Conservation (phyloP, 2,888 invertebrate genomes). For the Sphaeridia pumilis region DNA sequence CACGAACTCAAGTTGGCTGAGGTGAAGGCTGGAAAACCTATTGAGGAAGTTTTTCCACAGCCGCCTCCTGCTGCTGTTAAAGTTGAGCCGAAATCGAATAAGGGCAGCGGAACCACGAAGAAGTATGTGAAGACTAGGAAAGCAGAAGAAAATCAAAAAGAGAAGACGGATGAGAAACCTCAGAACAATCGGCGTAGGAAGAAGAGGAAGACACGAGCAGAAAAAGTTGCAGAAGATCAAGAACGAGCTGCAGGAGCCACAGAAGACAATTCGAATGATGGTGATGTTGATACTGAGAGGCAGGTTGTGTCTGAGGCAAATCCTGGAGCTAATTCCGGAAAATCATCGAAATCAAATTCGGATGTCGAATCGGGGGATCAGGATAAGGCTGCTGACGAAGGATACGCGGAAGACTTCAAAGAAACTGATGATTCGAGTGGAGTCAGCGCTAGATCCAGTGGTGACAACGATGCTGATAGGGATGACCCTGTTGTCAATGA, state of each 20-base stretch:
- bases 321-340: too few relatives aligned
- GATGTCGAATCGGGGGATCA: conserved; percentile 15
- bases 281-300: too few relatives aligned
- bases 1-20: conserved; percentile 29
- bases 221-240: conserved; percentile 3
- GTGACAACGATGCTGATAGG: background rate
- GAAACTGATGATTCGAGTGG: conserved; percentile 8
- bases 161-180: background rate
- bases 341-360: background rate
- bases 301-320: too few relatives aligned
- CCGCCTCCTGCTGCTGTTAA: conserved; percentile 9
- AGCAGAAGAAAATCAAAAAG: background rate
- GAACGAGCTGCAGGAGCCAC: background rate
- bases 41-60: conserved; percentile 47
- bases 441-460: conserved; percentile 10
- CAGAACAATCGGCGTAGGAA: background rate
- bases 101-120: background rate
- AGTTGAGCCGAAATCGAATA: background rate
- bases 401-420: conserved; percentile 30
- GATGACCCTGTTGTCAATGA: too few relatives aligned
- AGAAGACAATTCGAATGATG: background rate
- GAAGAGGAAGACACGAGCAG: conserved; percentile 6
- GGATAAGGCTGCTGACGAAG: conserved; percentile 29
- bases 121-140: conserved; percentile 1
- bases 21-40: conserved; percentile 45